Base-by-base conservation (phyloP, 23 tunicate genomes). In the Botrylloides violaceus region DNA sequence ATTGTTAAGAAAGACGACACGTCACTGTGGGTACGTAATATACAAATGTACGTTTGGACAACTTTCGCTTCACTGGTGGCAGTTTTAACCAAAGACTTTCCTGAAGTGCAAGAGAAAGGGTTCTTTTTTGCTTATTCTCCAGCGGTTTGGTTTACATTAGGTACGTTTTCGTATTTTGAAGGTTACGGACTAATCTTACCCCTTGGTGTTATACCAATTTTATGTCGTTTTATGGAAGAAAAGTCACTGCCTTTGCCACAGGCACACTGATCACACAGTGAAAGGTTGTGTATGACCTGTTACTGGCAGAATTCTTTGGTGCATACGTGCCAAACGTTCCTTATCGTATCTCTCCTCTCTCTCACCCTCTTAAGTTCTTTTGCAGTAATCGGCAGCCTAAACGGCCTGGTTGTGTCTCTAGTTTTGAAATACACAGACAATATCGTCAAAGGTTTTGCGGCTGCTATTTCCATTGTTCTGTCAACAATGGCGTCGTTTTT, bases 31-130 rank as follows among this genome's bases (percentile, higher is more conserved):
- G 63, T 80, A 26, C 64, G 77, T 27, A 80, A 80, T 48, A 29
- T 80, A 20, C 85, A 80, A 64, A 80, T 80, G 85, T 80, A 80
- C 34, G 2, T 73, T 0, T 80, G 85, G 85, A 75, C 85, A 0
- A 64, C 34, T 6, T 66, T 63, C 0, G 64, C 77, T 2, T 55
- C 85, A 6, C 64, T 80, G 30, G 35, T 80, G 22, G 65, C 49
- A 20, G 72, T 73, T 32, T 30, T 70, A 22, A 2, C 65, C 2
- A 48, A 80, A 22, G 79, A 80, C 49, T 43, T 20, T 19, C 2
- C 24, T 34, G 59, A 18, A n/a, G 59, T 68, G 0, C 35, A 0
- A 23, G 74, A 68, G 58, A 36, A 68, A 23, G 74, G 74, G 36
- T 36, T 68, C 30, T 68, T 68, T 29, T 2, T 22, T 68, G 74